These are phyloP conservation scores for Hippocampus abdominalis DNA, from an alignment of 2,113 vertebrate species.

Conservation along the genomic window DNA sequence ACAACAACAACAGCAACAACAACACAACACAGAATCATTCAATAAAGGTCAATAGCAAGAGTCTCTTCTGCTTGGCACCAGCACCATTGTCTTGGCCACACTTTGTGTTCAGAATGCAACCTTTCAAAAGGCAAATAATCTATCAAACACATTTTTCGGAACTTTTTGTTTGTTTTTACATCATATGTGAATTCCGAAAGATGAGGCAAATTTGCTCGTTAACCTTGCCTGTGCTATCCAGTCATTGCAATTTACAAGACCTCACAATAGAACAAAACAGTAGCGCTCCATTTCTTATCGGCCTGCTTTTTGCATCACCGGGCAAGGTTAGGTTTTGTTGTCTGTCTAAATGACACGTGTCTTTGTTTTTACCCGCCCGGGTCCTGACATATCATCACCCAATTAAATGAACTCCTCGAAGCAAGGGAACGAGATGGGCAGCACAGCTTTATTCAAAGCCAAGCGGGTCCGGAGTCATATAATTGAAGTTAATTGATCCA, in stretches of 20 bases:
- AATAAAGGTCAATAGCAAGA: neutral
- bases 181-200: neutral
- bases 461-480: neutral
- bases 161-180: neutral
- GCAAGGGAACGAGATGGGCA: neutral
- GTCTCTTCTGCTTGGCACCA: too few relatives aligned
- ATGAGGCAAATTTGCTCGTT: neutral
- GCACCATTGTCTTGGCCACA: too few relatives aligned
- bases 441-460: neutral
- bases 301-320: neutral
- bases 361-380: neutral
- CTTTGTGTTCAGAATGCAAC: too few relatives aligned
- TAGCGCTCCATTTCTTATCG: neutral
- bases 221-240: constrained; percentile 4
- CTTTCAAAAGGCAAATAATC: too few relatives aligned
- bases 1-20: too few relatives aligned
- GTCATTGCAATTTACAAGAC: constrained; percentile 11
- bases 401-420: neutral
- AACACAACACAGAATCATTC: neutral
- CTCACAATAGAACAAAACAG: constrained; percentile 18
- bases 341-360: neutral
- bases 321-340: neutral
- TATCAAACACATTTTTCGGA: too few relatives aligned
- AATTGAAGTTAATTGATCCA: neutral
- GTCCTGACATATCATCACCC: too few relatives aligned